A percentile compares a stretch with the other conserved stretches of the same genome.
These are phyloP conservation scores for Colletes gigas DNA, from an alignment of 1,140 invertebrate genomes.

Conservation along the genomic window DNA sequence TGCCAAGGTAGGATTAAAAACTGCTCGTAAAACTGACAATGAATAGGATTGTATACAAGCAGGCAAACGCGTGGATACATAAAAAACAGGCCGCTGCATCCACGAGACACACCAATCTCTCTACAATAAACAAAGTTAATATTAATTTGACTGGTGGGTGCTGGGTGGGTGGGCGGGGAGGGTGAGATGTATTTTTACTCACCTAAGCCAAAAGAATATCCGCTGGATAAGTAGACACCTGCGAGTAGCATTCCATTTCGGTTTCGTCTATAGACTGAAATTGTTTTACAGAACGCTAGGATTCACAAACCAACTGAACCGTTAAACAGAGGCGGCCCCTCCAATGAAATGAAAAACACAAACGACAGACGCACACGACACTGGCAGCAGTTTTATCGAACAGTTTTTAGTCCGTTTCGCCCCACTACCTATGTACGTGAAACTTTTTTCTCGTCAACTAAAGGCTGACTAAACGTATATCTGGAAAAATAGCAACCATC, in stretches of 20 bases:
- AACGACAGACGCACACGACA: slow-evolving; percentile 69
- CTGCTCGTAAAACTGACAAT: slow-evolving; percentile 69
- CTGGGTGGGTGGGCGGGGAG: slow-evolving; percentile 20
- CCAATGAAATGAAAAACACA: slow-evolving; percentile 67
- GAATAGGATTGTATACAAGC: slow-evolving; percentile 50
- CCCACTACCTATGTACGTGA: slow-evolving; percentile 56
- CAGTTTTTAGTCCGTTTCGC: slow-evolving; percentile 73
- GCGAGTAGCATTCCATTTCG: slow-evolving; percentile 75
- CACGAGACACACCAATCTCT: slow-evolving; percentile 52
- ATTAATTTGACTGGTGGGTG: slow-evolving; percentile 41
- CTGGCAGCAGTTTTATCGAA: slow-evolving; percentile 73
- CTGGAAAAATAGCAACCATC: slow-evolving; percentile 81
- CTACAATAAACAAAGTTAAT: slow-evolving; percentile 52
- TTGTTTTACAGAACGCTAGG: slow-evolving; percentile 78
- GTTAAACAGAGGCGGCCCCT: slow-evolving; percentile 58
- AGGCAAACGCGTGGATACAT: slow-evolving; percentile 31
- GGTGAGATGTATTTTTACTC: slow-evolving; percentile 77
- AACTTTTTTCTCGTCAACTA: slow-evolving; percentile 62
- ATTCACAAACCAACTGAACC: slow-evolving; percentile 78
- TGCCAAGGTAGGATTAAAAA: slow-evolving; percentile 63
- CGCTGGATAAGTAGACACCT: slow-evolving; percentile 76
- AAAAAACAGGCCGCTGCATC: slow-evolving; percentile 22
- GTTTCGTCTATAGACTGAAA: slow-evolving; percentile 78
- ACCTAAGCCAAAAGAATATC: slow-evolving; percentile 79
- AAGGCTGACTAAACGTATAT: slow-evolving; percentile 79